Evolutionary conservation across 2,888 invertebrate species (phyloP).

Genomic region (Polymixis lichenea): DNA sequence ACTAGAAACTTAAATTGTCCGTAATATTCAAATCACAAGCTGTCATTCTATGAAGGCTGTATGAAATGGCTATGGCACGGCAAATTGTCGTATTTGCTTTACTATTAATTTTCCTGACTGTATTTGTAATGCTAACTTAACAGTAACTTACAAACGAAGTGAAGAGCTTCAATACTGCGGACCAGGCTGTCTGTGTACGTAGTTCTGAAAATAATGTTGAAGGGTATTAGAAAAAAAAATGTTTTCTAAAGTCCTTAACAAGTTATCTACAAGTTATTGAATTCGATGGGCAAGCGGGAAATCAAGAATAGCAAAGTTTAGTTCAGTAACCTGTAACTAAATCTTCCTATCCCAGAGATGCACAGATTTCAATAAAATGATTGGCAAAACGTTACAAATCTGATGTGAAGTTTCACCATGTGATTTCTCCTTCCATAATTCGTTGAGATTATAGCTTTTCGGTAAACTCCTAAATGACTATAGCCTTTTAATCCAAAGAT

Average conservation of each 20-base stretch:
- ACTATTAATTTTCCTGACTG: constrained; percentile 1
- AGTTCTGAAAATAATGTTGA: constrained; percentile 45
- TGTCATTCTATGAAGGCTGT: not conserved
- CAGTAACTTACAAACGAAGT: constrained; percentile 45
- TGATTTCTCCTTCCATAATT: not conserved
- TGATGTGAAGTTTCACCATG: not conserved
- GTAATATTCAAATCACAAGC: not conserved
- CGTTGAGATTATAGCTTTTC: not conserved
- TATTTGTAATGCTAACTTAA: constrained; percentile 28
- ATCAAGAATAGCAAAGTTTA: not conserved
- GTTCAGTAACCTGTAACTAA: not conserved
- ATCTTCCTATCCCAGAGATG: not conserved
- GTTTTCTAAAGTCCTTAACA: not conserved
- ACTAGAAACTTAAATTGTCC: not conserved
- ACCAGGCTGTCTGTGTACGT: constrained; percentile 29
- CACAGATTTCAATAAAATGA: not conserved
- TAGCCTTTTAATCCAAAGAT: not conserved
- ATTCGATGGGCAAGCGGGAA: not conserved
- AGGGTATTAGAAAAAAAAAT: constrained; percentile 17
- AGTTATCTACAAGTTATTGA: not conserved
- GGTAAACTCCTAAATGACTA: not conserved
- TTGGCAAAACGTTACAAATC: not conserved
- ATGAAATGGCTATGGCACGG: not conserved
- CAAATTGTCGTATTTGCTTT: not conserved
- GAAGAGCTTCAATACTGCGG: constrained; percentile 47